These are phyloP conservation scores for Cynopterus brachyotis DNA, from an alignment of 2,113 vertebrate species.

Conservation along the genomic window DNA sequence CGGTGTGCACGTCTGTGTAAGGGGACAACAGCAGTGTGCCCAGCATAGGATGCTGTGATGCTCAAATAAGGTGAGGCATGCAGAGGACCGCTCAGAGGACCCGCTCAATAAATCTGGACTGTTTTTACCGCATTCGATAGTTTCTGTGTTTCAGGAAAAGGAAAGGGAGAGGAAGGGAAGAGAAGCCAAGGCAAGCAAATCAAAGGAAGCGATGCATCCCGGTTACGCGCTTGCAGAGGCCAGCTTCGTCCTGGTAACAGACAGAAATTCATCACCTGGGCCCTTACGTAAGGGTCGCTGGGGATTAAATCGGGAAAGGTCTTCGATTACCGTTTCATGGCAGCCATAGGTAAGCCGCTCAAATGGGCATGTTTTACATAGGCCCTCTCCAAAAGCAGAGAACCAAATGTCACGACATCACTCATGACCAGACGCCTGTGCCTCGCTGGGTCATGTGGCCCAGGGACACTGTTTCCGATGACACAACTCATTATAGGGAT, in stretches of 20 bases:
- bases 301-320: not conserved
- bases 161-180: not conserved
- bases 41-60: not conserved
- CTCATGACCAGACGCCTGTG: conserved; percentile 13
- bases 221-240: not conserved
- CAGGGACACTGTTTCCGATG: conserved; percentile 9
- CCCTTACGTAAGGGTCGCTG: not conserved
- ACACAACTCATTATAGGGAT: not conserved
- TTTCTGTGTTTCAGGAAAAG: not conserved
- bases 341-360: conserved; percentile 46
- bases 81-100: not conserved
- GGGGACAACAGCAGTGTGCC: not conserved
- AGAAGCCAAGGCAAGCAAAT: not conserved
- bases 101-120: not conserved
- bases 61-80: not conserved
- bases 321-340: conserved; percentile 2
- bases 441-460: not conserved
- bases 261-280: conserved; percentile 31
- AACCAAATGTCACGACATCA: conserved; percentile 41
- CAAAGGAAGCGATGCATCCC: not conserved
- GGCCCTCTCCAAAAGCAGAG: conserved; percentile 31
- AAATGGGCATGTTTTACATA: conserved; percentile 45
- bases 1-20: not conserved
- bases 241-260: conserved; percentile 44
- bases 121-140: not conserved